phyloP scores from a whole-genome alignment of 2,888 invertebrate species.

The Allolobophora icterica region DNA sequence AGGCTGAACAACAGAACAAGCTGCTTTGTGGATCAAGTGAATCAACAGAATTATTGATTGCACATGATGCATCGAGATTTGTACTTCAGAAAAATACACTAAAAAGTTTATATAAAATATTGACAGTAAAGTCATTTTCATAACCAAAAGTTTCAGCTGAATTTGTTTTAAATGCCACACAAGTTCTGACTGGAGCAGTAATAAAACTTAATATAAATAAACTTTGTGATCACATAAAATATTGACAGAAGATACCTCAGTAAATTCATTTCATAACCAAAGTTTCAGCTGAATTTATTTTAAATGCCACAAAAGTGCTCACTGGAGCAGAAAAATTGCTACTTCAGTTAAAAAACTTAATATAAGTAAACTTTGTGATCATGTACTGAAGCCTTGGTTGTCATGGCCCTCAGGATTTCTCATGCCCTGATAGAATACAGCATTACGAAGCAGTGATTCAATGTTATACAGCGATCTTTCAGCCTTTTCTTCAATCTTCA shows the following conservation, averaged over 20 bases:
- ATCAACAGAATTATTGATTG: not conserved
- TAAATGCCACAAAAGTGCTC: not conserved
- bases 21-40: not conserved
- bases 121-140: not conserved
- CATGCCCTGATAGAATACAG: slow-evolving; percentile 39
- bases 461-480: slow-evolving; percentile 45
- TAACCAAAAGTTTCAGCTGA: not conserved
- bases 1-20: not conserved
- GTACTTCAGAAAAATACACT: not conserved
- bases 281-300: not conserved
- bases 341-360: not conserved
- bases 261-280: not conserved
- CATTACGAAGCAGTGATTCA: slow-evolving; percentile 43
- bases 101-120: not conserved
- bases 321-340: not conserved
- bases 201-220: not conserved
- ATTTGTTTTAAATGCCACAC: not conserved
- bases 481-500: slow-evolving; percentile 39
- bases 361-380: not conserved
- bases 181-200: not conserved
- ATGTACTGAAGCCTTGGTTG: not conserved
- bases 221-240: not conserved
- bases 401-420: not conserved
- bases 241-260: not conserved
- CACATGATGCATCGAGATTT: not conserved